These are phyloP conservation scores for Charanyca ferruginea DNA, from an alignment of 2,888 invertebrate species.

Conservation along the genomic window DNA sequence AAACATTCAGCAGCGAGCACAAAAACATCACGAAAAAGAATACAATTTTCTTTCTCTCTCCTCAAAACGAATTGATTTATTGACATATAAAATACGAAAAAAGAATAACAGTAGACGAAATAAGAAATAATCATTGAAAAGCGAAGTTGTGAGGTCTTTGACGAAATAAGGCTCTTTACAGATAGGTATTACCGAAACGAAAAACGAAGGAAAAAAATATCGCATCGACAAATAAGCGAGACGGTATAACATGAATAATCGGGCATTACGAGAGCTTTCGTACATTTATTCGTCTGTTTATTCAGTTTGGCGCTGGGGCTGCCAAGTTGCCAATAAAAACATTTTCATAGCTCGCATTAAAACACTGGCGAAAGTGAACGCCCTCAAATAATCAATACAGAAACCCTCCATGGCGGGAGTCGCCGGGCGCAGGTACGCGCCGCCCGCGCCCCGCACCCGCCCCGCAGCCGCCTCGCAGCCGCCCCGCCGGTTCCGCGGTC, in stretches of 20 bases:
- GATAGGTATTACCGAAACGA: conserved; percentile 61
- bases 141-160: conserved; percentile 51
- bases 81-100: conserved; percentile 51
- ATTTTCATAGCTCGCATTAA: conserved; percentile 89
- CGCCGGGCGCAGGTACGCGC: conserved; percentile 85
- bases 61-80: conserved; percentile 58
- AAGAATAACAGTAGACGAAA: conserved; percentile 52
- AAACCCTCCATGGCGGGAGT: conserved; percentile 72
- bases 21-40: conserved; percentile 35
- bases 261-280: conserved; percentile 75
- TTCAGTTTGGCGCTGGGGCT: conserved; percentile 75
- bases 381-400: conserved; percentile 78
- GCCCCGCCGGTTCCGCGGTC: conserved; percentile 71
- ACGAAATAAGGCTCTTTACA: conserved; percentile 64
- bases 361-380: conserved; percentile 90
- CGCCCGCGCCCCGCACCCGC: conserved; percentile 70
- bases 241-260: conserved; percentile 78
- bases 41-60: conserved; percentile 35
- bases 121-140: conserved; percentile 63
- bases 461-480: conserved; percentile 66
- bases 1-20: conserved; percentile 45
- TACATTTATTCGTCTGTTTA: conserved; percentile 81
- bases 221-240: conserved; percentile 70
- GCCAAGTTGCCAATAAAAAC: conserved; percentile 88
- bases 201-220: conserved; percentile 65